Percentiles rank a stretch among this genome's conserved stretches.
These are phyloP conservation scores for Bombus haemorrhoidalis DNA, from an alignment of 1,140 invertebrate genomes.

Conservation along the genomic window DNA sequence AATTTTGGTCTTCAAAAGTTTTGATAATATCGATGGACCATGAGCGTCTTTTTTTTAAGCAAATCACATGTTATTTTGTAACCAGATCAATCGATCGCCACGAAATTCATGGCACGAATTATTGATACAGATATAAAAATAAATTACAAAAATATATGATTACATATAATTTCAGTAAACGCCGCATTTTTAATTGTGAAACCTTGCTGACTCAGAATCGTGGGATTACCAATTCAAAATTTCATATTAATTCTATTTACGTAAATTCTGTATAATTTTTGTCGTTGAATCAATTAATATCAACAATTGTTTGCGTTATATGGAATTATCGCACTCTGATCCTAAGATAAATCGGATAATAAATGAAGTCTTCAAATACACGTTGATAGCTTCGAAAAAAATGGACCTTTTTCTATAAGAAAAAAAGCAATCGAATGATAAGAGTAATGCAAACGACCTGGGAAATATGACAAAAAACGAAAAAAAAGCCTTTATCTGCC, in stretches of 20 bases:
- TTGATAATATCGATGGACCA: background rate
- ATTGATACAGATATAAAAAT: slow-evolving; percentile 16
- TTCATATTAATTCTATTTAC: background rate
- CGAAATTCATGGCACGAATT: background rate
- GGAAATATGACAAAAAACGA: background rate
- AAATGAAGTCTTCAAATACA: background rate
- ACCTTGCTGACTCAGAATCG: background rate
- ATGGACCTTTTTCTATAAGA: background rate
- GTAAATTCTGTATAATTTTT: background rate
- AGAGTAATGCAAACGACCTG: background rate
- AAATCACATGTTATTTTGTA: slow-evolving; percentile 7
- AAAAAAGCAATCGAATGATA: background rate
- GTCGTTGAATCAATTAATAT: background rate
- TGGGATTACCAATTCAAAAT: too few species aligned
- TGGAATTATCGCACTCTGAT: background rate
- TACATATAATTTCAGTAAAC: slow-evolving; percentile 57
- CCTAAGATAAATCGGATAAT: background rate
- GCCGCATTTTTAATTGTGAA: background rate
- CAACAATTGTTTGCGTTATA: background rate
- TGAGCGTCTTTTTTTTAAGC: background rate
- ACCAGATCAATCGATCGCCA: background rate
- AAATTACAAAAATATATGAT: slow-evolving; percentile 48
- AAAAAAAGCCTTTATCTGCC: background rate
- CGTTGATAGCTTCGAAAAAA: background rate
- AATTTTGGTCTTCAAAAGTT: background rate